Evolutionary conservation across 2,888 invertebrate genomes (phyloP).

Genomic region (Latrodectus hesperus): DNA sequence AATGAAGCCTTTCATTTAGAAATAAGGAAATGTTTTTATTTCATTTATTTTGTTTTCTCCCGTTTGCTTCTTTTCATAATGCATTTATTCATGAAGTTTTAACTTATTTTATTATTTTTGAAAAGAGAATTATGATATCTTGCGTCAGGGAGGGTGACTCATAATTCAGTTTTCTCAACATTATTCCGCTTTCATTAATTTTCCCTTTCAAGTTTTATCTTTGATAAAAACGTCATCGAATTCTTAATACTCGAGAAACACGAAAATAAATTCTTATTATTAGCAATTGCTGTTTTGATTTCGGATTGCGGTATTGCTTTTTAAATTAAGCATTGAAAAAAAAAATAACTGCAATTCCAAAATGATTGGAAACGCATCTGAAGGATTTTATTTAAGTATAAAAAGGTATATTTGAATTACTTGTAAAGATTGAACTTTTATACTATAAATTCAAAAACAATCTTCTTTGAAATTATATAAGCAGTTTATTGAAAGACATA

Average conservation of each 20-base stretch:
- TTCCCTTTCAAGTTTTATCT: constrained; percentile 16
- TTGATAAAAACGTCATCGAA: constrained; percentile 5
- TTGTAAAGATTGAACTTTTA: too few species aligned
- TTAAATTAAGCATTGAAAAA: too few species aligned
- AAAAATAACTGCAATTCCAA: too few species aligned
- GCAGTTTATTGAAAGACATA: too few species aligned
- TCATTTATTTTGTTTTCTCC: constrained; percentile 30
- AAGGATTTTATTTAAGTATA: too few species aligned
- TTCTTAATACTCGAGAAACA: background rate
- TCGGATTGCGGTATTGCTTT: too few species aligned
- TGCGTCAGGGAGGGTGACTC: constrained; percentile 10
- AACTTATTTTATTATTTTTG: constrained; percentile 21
- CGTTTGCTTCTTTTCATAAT: constrained; percentile 8
- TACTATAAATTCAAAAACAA: too few species aligned
- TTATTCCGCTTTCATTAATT: constrained; percentile 13
- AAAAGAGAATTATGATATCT: constrained; percentile 45
- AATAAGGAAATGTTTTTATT: constrained; percentile 61
- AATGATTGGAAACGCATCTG: too few species aligned
- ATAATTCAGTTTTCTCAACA: constrained; percentile 10
- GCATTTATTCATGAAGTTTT: constrained; percentile 1
- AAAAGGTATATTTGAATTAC: too few species aligned
- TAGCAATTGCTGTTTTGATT: background rate
- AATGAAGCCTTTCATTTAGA: constrained; percentile 59
- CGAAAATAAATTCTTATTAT: background rate
- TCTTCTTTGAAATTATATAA: too few species aligned